Evolutionary conservation across 2,113 vertebrate species (phyloP), one percentile per base, ranked within the genome.

Genomic region (Otus sunia): DNA sequence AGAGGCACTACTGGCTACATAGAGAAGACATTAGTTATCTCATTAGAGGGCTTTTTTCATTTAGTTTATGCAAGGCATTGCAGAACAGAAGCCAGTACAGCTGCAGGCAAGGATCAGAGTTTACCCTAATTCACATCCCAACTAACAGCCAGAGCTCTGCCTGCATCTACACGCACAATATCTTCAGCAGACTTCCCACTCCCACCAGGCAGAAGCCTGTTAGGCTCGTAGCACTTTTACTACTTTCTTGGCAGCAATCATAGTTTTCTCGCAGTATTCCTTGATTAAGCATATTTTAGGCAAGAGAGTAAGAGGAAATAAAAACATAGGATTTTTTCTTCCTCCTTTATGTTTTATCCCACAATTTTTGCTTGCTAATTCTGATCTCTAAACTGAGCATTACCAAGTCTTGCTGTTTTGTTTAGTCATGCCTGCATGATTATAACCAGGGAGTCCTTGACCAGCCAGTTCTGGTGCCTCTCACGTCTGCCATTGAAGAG

Each of bases 141-240:
- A 3, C 10, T 43, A 77, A 90, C 10, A 87, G 37, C 15, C n/a
- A 59, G 26, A 80, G 17, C 8, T 50, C 50, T 78, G n/a, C 20
- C 50, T 47, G 34, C 3, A 2, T 47, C 15, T 83, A 9, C 1
- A 2, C 1, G 2, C 36, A 21, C 11, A n/a, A 1, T 39, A 41
- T 55, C 18, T 88, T 45, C 62, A 60, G 37, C 2, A 3, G 10
- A 47, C 12, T 67, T 67, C 18, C 41, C 0, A 1, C 10, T 75
- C 26, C 20, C 13, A 87, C 12, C 11, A 60, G 21, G 13, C 21
- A 88, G 52, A 79, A 93, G 5, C 23, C 72, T 41, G 18, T 32
- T 64, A 73, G 20, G 3, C 7, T 80, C 10, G 27, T 67, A 66
- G 22, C 34, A 58, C 30, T 77, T 84, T 81, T 59, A 71, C 72